Base-by-base conservation (phyloP, 1,140 invertebrate species). In the Tribolium madens region DNA sequence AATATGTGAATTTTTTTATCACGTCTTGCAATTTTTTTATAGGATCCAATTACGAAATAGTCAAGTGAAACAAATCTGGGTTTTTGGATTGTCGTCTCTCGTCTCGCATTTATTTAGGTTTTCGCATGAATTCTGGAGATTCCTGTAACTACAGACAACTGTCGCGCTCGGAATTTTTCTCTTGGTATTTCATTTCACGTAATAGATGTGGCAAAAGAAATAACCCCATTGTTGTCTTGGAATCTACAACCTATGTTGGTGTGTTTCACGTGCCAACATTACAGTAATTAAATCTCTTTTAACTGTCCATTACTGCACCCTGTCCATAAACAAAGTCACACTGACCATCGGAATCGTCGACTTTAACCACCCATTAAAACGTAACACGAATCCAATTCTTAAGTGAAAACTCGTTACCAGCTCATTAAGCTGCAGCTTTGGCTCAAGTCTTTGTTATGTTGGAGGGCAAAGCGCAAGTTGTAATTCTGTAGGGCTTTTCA, bases 161-260 rank as follows among this genome's bases (percentile, higher is more conserved):
- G 10, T 33, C 21, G 26, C 21, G 7, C 21, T n/a, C 3, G 57
- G 57, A 64, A 64, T 64, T 64, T 26, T 31, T 64, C 14, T 33
- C 26, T 64, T 64, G 57, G 57, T 64, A 64, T 64, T 64, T 64
- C 57, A 64, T 64, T 64, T 64, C 26, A 52, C 47, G 46, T 48
- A 46, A 72, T 50, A 72, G 46, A 71, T 21, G 47, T 36, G 14
- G 26, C 17, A 72, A 52, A 50, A 31, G 70, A 72, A 72, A 72
- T 52, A 50, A 50, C 50, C 48, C 70, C n/a, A 72, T 72, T 72
- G 46, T 72, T 52, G 70, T 12, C 26, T n/a, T 31, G 26, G 46
- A 72, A 72, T 72, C 46, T 50, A 50, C 46, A 50, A n/a, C 50
- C 70, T 71, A 71, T 12, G 36, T 71, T 7, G n/a, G n/a, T 47